Conservation (phyloP, 2,113 vertebrate genomes). For the Prolemur simus region DNA sequence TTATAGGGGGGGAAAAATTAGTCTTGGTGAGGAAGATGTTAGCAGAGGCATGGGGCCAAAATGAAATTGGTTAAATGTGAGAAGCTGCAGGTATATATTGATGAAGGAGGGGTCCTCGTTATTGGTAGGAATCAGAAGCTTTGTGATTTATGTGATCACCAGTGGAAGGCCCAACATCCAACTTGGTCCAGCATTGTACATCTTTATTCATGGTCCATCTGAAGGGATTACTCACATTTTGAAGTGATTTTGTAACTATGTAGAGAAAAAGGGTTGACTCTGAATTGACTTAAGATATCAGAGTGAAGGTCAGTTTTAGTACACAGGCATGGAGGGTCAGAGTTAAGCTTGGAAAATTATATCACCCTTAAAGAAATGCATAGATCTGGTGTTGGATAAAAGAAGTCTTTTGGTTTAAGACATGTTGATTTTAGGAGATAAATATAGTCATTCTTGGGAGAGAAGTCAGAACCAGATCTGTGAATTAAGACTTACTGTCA, state of each 20-base stretch:
- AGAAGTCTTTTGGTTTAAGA: slow-evolving; percentile 12
- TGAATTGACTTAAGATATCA: slow-evolving; percentile 2
- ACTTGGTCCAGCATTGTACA: neutral
- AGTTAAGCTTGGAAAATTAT: slow-evolving; percentile 8
- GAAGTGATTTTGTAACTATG: neutral
- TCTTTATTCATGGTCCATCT: neutral
- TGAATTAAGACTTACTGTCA: neutral
- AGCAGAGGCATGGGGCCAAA: neutral
- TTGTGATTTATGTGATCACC: neutral
- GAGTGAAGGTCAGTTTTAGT: neutral
- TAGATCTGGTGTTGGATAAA: neutral
- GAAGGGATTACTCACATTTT: neutral
- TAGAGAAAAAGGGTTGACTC: neutral
- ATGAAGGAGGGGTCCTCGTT: neutral
- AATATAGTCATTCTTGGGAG: neutral
- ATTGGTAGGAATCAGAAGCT: neutral
- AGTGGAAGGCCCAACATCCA: neutral
- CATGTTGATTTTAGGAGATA: neutral
- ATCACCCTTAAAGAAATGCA: slow-evolving; percentile 8
- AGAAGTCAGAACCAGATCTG: neutral
- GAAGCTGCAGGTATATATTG: neutral
- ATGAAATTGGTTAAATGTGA: neutral
- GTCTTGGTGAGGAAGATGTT: neutral
- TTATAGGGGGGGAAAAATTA: neutral
- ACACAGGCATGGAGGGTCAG: neutral